phyloP scores from a whole-genome alignment of 2,113 vertebrate species.

The Caranx melampygus region DNA sequence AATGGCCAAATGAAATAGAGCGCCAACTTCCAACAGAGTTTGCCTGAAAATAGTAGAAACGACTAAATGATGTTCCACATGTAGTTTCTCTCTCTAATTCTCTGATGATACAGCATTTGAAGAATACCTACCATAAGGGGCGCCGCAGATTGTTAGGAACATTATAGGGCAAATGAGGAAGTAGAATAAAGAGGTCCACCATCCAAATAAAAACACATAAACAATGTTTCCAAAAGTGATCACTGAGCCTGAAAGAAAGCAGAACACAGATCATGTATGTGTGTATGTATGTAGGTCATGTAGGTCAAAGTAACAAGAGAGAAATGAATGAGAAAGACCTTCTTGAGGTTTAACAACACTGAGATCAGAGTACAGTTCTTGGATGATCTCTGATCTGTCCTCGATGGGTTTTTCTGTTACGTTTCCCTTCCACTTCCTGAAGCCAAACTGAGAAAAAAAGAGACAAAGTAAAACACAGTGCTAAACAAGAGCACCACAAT shows the following conservation, averaged over 20 bases:
- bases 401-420: conserved; percentile 88
- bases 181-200: conserved; percentile 90
- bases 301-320: background rate
- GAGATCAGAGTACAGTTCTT: conserved; percentile 89
- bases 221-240: conserved; percentile 84
- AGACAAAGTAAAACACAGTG: background rate
- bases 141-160: conserved; percentile 84
- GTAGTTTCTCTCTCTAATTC: too few relatives aligned
- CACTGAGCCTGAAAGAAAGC: conserved; percentile 79
- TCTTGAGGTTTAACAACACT: conserved; percentile 77
- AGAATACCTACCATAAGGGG: conserved; percentile 84
- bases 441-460: conserved; percentile 86
- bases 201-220: conserved; percentile 89
- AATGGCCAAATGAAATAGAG: conserved; percentile 90
- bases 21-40: conserved; percentile 82
- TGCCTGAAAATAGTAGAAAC: conserved; percentile 62
- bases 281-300: background rate
- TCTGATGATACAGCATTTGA: background rate
- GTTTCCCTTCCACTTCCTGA: conserved; percentile 93
- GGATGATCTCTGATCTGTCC: conserved; percentile 86
- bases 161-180: conserved; percentile 82
- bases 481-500: background rate
- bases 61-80: background rate
- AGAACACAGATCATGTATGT: background rate
- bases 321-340: conserved; percentile 69